These are phyloP conservation scores for Poecilia gillii DNA, from an alignment of 2,797 vertebrate species.

Conservation along the genomic window DNA sequence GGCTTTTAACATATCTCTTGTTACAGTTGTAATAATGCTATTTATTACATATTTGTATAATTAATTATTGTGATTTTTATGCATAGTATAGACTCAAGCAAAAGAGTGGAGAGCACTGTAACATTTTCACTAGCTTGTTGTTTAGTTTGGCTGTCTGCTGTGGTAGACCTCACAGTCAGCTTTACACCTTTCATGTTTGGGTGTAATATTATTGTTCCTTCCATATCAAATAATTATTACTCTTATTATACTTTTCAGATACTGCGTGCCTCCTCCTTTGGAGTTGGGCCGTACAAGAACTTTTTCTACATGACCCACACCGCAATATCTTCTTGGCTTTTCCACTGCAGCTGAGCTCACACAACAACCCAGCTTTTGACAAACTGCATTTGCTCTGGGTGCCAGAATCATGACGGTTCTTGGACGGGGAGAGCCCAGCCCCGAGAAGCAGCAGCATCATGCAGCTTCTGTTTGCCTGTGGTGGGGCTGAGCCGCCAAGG, in stretches of 20 bases:
- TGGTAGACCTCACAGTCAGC: not conserved
- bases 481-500: slow-evolving; percentile 56
- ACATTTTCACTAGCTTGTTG: not conserved
- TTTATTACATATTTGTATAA: not conserved
- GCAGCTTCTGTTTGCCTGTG: slow-evolving; percentile 58
- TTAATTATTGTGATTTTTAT: not conserved
- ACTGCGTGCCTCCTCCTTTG: slow-evolving; percentile 31
- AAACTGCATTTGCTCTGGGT: slow-evolving; percentile 43
- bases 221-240: not conserved
- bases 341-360: slow-evolving; percentile 46
- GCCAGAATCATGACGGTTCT: slow-evolving; percentile 72
- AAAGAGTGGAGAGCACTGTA: not conserved
- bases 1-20: not conserved
- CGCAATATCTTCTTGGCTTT: slow-evolving; percentile 1
- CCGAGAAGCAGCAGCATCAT: slow-evolving; percentile 69
- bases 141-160: not conserved
- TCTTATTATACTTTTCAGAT: slow-evolving; percentile 45
- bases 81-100: not conserved
- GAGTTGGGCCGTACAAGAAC: slow-evolving; percentile 31
- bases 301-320: slow-evolving; percentile 39
- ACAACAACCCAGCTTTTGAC: slow-evolving; percentile 15
- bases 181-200: not conserved
- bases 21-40: not conserved
- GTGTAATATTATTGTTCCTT: not conserved
- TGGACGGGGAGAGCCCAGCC: slow-evolving; percentile 64